Percentiles rank a stretch among this genome's conserved stretches.
Evolutionary conservation across 2,797 vertebrate species (phyloP).

Genomic region (Poeciliopsis paucimaculata): DNA sequence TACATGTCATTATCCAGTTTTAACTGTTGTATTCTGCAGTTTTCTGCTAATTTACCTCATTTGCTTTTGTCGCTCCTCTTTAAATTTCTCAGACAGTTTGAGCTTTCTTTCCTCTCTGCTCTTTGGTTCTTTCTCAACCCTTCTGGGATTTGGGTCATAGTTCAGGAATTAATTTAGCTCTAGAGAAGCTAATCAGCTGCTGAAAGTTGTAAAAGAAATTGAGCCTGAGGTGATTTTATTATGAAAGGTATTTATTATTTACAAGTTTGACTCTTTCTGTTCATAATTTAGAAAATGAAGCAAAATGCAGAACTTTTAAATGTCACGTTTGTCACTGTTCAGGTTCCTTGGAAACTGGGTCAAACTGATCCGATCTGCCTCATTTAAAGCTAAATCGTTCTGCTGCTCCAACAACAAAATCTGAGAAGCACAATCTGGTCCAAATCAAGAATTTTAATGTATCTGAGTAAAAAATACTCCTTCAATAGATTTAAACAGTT

Average conservation of each 20-base stretch:
- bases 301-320: not conserved
- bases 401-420: not conserved
- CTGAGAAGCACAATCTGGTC: not conserved
- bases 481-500: not conserved
- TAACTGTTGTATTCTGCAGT: not conserved
- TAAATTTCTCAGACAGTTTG: too few species aligned
- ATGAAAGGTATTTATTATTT: not conserved
- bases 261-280: not conserved
- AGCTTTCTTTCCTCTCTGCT: too few species aligned
- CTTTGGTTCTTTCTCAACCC: too few species aligned
- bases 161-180: not conserved
- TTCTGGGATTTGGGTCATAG: not conserved
- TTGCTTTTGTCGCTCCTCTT: too few species aligned
- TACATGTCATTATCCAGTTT: not conserved
- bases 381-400: not conserved
- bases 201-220: not conserved
- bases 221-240: not conserved
- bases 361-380: not conserved
- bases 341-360: not conserved
- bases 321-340: not conserved
- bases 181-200: not conserved
- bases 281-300: not conserved
- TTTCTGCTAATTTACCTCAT: too few species aligned
- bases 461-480: not conserved
- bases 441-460: not conserved